These are phyloP conservation scores for Spea bombifrons DNA, from an alignment of 2,113 vertebrate genomes.

Conservation along the genomic window DNA sequence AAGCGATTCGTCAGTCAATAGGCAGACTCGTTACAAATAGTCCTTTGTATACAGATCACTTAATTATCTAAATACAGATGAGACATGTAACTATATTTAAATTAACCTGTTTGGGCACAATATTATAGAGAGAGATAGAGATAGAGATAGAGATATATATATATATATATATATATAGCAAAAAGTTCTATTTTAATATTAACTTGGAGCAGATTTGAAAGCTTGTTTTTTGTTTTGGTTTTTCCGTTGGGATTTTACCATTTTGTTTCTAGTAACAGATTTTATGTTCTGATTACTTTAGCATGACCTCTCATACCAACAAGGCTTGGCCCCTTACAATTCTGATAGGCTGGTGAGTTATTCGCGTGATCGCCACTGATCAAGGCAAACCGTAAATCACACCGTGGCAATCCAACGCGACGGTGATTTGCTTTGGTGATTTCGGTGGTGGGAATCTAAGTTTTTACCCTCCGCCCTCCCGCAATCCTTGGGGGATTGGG, in stretches of 20 bases:
- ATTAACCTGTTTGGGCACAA: background rate
- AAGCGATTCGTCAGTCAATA: no score
- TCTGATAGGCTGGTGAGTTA: conserved; percentile 39
- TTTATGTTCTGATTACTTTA: conserved; percentile 40
- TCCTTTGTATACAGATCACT: no score
- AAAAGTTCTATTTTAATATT: background rate
- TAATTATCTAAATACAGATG: no score
- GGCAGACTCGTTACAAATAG: no score
- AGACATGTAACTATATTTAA: background rate
- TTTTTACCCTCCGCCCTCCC: no score
- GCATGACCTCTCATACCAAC: conserved; percentile 29
- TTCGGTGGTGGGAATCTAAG: conserved; percentile 25
- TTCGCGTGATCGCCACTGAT: background rate
- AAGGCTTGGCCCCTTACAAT: conserved; percentile 34
- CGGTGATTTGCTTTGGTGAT: conserved; percentile 1
- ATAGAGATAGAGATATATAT: no score
- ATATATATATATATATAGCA: no score
- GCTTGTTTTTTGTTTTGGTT: background rate
- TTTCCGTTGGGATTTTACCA: background rate
- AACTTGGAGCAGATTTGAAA: no score
- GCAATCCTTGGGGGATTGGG: no score
- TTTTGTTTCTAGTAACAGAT: conserved; percentile 11
- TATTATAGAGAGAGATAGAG: no score
- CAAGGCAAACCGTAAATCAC: no score
- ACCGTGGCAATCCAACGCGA: background rate